Percentiles rank a stretch among this genome's conserved stretches.
Evolutionary conservation across 2,113 vertebrate genomes (phyloP).

Genomic region (Thinocorus orbignyianus): DNA sequence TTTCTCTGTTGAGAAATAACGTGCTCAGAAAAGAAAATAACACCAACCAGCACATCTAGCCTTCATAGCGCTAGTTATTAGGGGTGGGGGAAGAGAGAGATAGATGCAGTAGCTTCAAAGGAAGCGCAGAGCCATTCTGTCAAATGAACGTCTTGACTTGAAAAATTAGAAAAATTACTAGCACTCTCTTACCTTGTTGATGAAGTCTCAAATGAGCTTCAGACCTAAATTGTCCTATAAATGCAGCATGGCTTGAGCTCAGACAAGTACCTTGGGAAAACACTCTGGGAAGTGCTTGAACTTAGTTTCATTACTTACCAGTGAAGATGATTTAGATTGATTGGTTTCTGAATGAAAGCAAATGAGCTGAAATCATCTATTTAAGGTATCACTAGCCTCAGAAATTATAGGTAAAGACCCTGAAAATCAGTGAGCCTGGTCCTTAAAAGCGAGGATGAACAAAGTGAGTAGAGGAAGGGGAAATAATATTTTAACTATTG

Average conservation of each 20-base stretch:
- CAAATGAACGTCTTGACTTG: not conserved
- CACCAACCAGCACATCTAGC: not conserved
- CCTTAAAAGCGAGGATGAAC: not conserved
- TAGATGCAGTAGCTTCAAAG: not conserved
- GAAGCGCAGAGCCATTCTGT: not conserved
- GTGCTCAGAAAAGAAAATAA: not conserved
- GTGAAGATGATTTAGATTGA: not conserved
- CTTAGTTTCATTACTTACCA: not conserved
- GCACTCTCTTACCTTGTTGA: not conserved
- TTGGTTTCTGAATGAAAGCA: constrained; percentile 9
- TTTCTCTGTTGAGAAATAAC: not conserved
- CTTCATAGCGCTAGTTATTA: not conserved
- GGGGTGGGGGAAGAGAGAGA: not conserved
- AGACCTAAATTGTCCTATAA: not conserved
- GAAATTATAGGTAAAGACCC: not conserved
- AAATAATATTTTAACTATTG: not conserved
- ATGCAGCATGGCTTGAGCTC: not conserved
- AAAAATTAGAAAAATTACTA: constrained; percentile 1
- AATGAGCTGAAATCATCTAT: not conserved
- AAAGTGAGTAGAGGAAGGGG: not conserved
- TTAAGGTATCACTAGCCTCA: not conserved
- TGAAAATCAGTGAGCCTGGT: not conserved
- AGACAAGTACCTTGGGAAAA: not conserved
- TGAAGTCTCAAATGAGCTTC: not conserved
- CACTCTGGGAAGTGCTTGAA: not conserved